Evolutionary conservation across 64 coral and sea anemone species (phyloP).

Genomic region (Cladopsammia gracilis): DNA sequence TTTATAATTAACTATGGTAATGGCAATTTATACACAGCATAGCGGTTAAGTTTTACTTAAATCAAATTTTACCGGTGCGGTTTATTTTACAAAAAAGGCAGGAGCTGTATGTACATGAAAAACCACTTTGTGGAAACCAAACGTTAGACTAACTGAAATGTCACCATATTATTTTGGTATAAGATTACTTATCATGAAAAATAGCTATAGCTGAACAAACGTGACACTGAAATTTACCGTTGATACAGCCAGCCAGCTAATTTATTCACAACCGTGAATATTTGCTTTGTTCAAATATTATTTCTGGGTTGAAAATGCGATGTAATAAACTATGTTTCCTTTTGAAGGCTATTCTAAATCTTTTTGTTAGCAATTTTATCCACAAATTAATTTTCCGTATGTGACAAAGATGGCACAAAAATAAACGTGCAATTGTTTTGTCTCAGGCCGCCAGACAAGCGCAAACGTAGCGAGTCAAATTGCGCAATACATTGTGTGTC

Average conservation of each 20-base stretch:
- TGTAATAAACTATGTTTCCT: neutral
- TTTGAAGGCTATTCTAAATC: neutral
- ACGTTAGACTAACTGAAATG: too few species aligned
- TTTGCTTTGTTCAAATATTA: neutral
- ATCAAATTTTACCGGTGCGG: too few species aligned
- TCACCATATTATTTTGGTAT: too few species aligned
- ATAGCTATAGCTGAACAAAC: too few species aligned
- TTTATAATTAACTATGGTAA: too few species aligned
- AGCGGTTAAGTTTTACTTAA: too few species aligned
- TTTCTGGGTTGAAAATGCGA: neutral
- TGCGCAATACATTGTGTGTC: neutral
- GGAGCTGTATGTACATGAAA: too few species aligned
- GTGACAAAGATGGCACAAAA: neutral
- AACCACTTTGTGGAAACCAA: too few species aligned
- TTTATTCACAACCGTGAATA: slow-evolving; percentile 25
- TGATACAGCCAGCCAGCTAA: neutral
- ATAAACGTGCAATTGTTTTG: neutral
- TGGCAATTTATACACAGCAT: too few species aligned
- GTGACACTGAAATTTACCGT: too few species aligned
- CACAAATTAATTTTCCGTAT: neutral
- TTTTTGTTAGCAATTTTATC: neutral
- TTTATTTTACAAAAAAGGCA: too few species aligned
- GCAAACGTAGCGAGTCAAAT: neutral
- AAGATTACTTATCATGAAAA: too few species aligned
- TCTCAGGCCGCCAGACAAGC: neutral